phyloP scores from a whole-genome alignment of 2,888 invertebrate genomes.

The Branchipolynoe longqiensis region DNA sequence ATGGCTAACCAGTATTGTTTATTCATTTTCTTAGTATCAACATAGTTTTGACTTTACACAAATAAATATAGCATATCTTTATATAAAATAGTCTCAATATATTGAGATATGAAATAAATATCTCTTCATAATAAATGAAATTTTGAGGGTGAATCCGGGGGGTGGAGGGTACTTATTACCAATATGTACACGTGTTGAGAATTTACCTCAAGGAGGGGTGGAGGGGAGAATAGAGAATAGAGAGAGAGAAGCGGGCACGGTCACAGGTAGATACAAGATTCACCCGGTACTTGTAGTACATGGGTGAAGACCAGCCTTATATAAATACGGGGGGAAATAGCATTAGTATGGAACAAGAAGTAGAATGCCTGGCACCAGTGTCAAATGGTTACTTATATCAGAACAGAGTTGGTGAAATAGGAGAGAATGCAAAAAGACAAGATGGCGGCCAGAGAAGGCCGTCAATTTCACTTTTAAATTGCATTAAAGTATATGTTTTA shows the following conservation, averaged over 20 bases:
- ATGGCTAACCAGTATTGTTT: constrained; percentile 54
- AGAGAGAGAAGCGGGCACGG: constrained; percentile 17
- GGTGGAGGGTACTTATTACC: neutral
- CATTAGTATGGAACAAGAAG: too few relatives aligned
- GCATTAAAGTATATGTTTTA: too few relatives aligned
- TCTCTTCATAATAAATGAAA: constrained; percentile 59
- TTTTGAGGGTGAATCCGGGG: constrained; percentile 53
- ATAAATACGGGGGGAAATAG: too few relatives aligned
- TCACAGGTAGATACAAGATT: too few relatives aligned
- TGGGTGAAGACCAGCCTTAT: too few relatives aligned
- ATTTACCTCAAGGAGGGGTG: constrained; percentile 31
- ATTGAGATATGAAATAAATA: constrained; percentile 61
- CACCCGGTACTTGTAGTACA: too few relatives aligned
- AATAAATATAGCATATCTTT: constrained; percentile 61
- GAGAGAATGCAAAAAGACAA: too few relatives aligned
- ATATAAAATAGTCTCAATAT: constrained; percentile 60
- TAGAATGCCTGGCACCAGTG: too few relatives aligned
- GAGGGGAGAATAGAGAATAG: neutral
- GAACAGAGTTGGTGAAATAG: too few relatives aligned
- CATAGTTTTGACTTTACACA: constrained; percentile 59
- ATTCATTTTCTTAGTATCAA: constrained; percentile 56
- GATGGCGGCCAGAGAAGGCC: too few relatives aligned
- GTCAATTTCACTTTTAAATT: too few relatives aligned
- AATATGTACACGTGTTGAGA: constrained; percentile 55
- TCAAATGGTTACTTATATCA: too few relatives aligned